phyloP scores from a whole-genome alignment of 53 echinoderm and acorn worm genomes.

The Paracentrotus lividus region DNA sequence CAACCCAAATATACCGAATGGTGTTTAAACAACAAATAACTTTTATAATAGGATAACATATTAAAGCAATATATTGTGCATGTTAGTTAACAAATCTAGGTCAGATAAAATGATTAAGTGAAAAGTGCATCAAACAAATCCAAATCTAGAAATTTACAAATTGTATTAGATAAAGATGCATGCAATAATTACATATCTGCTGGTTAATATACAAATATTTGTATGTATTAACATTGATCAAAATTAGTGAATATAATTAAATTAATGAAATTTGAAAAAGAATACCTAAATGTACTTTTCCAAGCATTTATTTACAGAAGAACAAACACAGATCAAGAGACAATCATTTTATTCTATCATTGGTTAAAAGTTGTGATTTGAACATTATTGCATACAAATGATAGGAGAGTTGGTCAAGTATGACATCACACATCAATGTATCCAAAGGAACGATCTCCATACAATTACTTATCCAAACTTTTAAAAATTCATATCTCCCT shows the following conservation, averaged over 20 bases:
- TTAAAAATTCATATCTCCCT: no score
- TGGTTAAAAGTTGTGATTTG: no score
- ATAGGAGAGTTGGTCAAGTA: no score
- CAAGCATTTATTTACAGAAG: neutral
- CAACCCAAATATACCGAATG: neutral
- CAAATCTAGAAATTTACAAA: neutral
- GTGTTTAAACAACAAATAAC: neutral
- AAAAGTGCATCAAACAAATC: neutral
- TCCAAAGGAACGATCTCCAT: no score
- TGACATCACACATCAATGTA: no score
- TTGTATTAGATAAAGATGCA: neutral
- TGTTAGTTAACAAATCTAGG: neutral
- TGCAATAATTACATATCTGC: conserved; percentile 11
- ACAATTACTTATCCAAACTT: no score
- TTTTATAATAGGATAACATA: neutral
- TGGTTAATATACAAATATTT: neutral
- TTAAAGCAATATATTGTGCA: neutral
- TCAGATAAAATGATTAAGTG: neutral
- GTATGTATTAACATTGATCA: neutral
- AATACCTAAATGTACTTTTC: neutral
- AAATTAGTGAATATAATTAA: neutral
- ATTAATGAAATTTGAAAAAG: neutral
- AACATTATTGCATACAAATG: no score
- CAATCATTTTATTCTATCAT: neutral
- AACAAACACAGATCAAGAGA: neutral